Evolutionary conservation across 1,140 invertebrate species (phyloP).

Genomic region (Stegodyphus dumicola): DNA sequence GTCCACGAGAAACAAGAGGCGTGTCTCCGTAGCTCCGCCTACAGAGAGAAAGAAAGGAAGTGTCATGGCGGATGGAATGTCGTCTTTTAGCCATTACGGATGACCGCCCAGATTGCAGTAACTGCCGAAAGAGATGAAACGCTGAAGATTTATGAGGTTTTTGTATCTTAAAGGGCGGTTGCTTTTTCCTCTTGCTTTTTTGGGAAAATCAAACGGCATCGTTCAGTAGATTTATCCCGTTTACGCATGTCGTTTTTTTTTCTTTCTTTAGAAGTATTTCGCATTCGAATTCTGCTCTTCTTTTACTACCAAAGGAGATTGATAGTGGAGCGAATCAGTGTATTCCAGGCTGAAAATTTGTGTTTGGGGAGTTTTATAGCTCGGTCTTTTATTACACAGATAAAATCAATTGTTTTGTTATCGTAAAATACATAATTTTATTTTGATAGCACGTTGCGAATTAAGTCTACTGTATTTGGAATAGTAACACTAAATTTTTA

Average conservation of each 20-base stretch:
- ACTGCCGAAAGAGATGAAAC: conserved; percentile 38
- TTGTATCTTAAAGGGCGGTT: conserved; percentile 23
- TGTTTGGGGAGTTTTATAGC: no score
- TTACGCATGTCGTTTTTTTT: conserved; percentile 11
- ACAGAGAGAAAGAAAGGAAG: conserved; percentile 37
- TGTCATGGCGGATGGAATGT: conserved; percentile 56
- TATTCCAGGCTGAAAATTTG: no score
- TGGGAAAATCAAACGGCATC: conserved; percentile 1
- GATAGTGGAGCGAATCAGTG: no score
- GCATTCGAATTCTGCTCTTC: not conserved
- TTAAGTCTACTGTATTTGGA: no score
- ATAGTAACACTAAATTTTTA: no score
- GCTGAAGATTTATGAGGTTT: conserved; percentile 53
- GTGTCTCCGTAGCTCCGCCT: not conserved
- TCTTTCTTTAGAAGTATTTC: not conserved
- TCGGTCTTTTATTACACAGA: no score
- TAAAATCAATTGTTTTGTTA: no score
- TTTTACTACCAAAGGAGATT: no score
- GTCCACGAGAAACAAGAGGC: not conserved
- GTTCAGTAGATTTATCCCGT: not conserved
- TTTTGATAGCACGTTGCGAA: no score
- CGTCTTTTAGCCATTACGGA: conserved; percentile 50
- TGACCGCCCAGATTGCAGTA: conserved; percentile 25
- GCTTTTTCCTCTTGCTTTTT: conserved; percentile 25
- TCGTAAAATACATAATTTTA: no score